Evolutionary conservation across 2,113 vertebrate species (phyloP).

Genomic region (Prietella phreatophila): DNA sequence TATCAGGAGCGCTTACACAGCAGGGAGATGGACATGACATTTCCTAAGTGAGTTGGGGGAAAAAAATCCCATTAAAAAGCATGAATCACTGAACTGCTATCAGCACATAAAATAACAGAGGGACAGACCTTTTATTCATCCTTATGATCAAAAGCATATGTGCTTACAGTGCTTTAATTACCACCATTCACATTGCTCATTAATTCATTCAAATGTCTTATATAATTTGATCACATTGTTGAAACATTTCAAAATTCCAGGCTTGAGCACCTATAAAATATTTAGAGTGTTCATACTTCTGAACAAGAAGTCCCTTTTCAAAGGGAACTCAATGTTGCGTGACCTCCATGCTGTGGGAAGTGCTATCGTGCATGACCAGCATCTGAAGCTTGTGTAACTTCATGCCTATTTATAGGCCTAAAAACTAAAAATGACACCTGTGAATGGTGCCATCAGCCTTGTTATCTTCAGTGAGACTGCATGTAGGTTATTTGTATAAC

Average conservation of each 20-base stretch:
- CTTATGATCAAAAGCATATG: slow-evolving; percentile 14
- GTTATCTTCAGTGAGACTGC: too few relatives aligned
- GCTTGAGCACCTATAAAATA: background rate
- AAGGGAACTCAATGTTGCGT: too few relatives aligned
- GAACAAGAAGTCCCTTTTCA: background rate
- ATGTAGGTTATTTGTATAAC: too few relatives aligned
- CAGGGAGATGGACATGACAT: slow-evolving; percentile 52
- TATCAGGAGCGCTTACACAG: slow-evolving; percentile 48
- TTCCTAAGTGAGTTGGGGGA: slow-evolving; percentile 24
- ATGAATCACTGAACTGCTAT: slow-evolving; percentile 45
- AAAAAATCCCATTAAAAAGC: slow-evolving; percentile 53
- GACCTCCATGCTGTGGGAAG: too few relatives aligned
- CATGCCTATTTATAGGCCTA: too few relatives aligned
- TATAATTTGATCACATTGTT: background rate
- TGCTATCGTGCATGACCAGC: too few relatives aligned
- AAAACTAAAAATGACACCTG: too few relatives aligned
- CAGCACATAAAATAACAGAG: slow-evolving; percentile 24
- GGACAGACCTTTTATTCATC: slow-evolving; percentile 26
- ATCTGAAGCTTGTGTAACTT: too few relatives aligned
- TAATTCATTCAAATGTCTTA: background rate
- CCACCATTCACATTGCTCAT: slow-evolving; percentile 19
- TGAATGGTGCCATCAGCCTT: too few relatives aligned
- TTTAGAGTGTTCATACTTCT: slow-evolving; percentile 5
- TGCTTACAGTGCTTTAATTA: slow-evolving; percentile 20
- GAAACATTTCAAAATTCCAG: slow-evolving; percentile 16